These are phyloP conservation scores for Centropus unirufus DNA, from an alignment of 2,113 vertebrate genomes.

Conservation along the genomic window DNA sequence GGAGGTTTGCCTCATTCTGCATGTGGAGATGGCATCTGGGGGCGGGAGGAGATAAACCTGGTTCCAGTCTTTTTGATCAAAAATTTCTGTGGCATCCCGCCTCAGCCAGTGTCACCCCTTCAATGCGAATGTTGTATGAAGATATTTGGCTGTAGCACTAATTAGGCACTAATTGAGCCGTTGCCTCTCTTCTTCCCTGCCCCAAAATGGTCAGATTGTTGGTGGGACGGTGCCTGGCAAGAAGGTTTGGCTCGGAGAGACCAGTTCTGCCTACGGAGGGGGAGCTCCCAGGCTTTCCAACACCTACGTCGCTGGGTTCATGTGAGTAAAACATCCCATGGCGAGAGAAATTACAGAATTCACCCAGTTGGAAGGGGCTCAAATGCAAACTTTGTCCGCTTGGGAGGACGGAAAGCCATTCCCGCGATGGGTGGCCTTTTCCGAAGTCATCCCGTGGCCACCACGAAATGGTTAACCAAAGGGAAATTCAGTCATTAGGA, in stretches of 20 bases:
- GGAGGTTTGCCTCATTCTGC: background rate
- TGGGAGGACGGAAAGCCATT: background rate
- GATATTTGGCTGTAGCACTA: background rate
- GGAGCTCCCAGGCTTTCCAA: constrained; percentile 88
- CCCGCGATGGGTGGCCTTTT: background rate
- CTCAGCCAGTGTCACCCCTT: background rate
- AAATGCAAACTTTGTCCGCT: background rate
- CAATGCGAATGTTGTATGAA: accelerated
- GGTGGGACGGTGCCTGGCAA: constrained; percentile 75
- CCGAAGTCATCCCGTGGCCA: background rate
- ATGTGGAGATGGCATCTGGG: accelerated
- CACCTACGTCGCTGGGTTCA: constrained; percentile 90
- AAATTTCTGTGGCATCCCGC: background rate
- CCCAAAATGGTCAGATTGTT: constrained; percentile 66
- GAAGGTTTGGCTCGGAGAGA: constrained; percentile 94
- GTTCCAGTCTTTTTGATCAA: background rate
- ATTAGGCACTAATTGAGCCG: background rate
- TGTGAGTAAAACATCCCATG: constrained; percentile 79
- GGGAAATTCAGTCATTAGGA: background rate
- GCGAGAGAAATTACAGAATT: background rate
- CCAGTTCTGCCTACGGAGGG: constrained; percentile 92
- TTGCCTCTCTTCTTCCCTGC: background rate
- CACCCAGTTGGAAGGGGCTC: background rate
- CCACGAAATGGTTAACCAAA: background rate
- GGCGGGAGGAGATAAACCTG: background rate